Percentiles rank a stretch among this genome's conserved stretches.
These are phyloP conservation scores for Pseudeuparius sepicola DNA, from an alignment of 2,888 invertebrate species.

Conservation along the genomic window DNA sequence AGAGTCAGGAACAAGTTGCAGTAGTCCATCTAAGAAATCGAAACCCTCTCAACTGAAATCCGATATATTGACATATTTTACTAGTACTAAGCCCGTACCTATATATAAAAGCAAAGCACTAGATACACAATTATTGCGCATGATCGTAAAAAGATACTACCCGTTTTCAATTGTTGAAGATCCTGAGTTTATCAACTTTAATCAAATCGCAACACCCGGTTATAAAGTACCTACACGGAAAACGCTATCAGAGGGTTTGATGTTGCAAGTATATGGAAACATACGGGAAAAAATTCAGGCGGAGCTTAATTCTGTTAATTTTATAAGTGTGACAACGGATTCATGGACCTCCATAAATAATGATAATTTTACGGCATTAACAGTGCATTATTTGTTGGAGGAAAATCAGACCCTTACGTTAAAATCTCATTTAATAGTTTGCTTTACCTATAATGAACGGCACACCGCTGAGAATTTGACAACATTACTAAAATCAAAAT, in stretches of 20 bases:
- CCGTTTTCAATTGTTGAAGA: constrained; percentile 25
- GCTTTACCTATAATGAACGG: constrained; percentile 19
- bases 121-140: constrained; percentile 7
- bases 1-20: no score
- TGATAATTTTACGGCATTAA: constrained; percentile 27
- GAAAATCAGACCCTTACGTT: constrained; percentile 13
- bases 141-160: constrained; percentile 12
- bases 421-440: constrained; percentile 22
- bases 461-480: constrained; percentile 23
- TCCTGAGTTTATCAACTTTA: constrained; percentile 24
- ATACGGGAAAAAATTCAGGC: constrained; percentile 17
- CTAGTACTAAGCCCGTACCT: no score
- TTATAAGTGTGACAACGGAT: constrained; percentile 28
- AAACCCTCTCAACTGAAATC: no score
- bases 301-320: constrained; percentile 17
- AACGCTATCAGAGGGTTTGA: constrained; percentile 23
- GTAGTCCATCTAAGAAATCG: no score
- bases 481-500: constrained; percentile 13
- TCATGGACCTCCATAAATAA: constrained; percentile 28
- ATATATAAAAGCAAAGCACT: constrained; percentile 10
- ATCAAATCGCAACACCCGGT: constrained; percentile 22
- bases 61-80: no score
- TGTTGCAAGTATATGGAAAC: constrained; percentile 24
- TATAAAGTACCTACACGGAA: constrained; percentile 26
- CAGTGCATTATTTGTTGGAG: constrained; percentile 24